Base-by-base conservation (phyloP, 2,113 vertebrate species). In the Hemiscyllium ocellatum region DNA sequence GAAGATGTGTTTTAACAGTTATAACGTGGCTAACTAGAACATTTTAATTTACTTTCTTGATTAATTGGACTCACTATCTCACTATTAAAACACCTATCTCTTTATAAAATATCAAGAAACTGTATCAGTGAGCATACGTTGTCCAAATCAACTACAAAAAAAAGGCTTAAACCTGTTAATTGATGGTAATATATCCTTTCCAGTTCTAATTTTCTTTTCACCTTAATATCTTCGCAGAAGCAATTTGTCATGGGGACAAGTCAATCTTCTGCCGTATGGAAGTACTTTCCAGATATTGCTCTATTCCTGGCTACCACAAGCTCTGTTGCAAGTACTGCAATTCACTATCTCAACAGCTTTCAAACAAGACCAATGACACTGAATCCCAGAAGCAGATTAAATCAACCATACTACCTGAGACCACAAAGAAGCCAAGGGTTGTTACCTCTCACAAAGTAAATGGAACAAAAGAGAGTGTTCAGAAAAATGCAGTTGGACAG, bases 291-390 rank as follows among this genome's bases (percentile, higher is more conserved):
- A 98, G 98, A 24, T 98, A 99, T 97, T 99, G 99, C 97, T 97
- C 98, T 42, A 98, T 99, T 78, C 98, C 98, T 29, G 98, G 98
- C 93, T 99, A 98, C 97, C 97, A 98, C 96, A 98, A 98, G 95
- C 98, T 99, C 96, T 99, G 99, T 97, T 99, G 99, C 98, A 98
- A 98, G 96, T 98, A 98, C 96, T 99, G 99, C 96, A 98, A 97
- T 52, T 96, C 93, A 5, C 15, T 90, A 80, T 0, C 4, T 72
- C 19, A 96, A 97, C 24, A 96, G 96, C 1, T 97, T 0, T 94
- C 95, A 0, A 97, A 97, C 95, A 97, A 96, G 96, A 96, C 97
- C 96, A 97, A 97, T 33, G 83, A 96, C 95, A 97, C 97, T 10
- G 96, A 97, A 15, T 96, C 97, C 95, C 96, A 97, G 76, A 87